These are phyloP conservation scores for Latrodectus geometricus DNA, from an alignment of 1,140 invertebrate genomes.

Conservation along the genomic window DNA sequence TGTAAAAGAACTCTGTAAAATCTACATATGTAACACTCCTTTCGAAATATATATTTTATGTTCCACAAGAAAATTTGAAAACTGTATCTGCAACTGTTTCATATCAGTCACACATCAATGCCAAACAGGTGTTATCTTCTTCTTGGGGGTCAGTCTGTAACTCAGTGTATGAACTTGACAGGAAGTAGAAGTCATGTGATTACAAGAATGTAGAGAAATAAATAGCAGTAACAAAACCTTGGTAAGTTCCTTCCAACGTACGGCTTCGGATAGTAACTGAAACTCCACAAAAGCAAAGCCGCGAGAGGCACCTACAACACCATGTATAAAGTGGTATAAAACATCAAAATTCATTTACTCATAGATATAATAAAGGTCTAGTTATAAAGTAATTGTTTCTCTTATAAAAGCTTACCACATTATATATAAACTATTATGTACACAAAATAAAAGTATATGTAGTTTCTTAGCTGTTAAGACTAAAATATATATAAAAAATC, in stretches of 20 bases:
- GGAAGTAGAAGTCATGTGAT: conserved; percentile 36
- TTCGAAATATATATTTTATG: conserved; percentile 28
- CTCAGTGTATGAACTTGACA: not conserved
- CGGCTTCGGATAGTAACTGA: conserved; percentile 87
- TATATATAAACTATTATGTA: not conserved
- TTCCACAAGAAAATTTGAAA: conserved; percentile 44
- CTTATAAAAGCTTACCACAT: conserved; percentile 3
- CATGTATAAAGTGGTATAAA: conserved; percentile 62
- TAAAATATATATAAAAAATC: too few relatives aligned
- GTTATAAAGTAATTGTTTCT: conserved; percentile 8
- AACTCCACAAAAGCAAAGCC: conserved; percentile 98
- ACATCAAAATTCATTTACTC: conserved; percentile 54
- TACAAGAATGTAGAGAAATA: conserved; percentile 47
- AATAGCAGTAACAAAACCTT: conserved; percentile 70
- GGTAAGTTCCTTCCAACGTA: conserved; percentile 92
- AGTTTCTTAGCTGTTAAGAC: too few relatives aligned
- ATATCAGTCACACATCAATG: conserved; percentile 7
- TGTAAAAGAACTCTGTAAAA: not conserved
- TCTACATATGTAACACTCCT: conserved; percentile 41
- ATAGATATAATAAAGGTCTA: conserved; percentile 39
- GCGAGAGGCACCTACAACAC: conserved; percentile 80
- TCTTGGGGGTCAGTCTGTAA: conserved; percentile 24
- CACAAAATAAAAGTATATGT: too few relatives aligned
- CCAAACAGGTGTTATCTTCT: not conserved
- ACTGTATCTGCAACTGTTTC: conserved; percentile 11